Evolutionary conservation across 2,888 invertebrate genomes (phyloP).

Genomic region (Mayetiola destructor): DNA sequence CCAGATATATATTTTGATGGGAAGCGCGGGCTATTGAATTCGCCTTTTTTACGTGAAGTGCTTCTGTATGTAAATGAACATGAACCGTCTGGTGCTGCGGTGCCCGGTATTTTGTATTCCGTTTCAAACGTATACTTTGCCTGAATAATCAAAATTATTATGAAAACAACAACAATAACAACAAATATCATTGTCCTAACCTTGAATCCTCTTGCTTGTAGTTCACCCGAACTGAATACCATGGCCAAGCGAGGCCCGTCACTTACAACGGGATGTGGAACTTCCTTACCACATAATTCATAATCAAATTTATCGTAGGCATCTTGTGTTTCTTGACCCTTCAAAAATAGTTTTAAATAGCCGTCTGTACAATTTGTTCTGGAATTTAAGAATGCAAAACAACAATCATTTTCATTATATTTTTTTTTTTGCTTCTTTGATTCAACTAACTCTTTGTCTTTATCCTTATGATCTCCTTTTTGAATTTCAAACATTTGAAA

Average conservation of each 20-base stretch:
- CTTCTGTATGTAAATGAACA: conserved; percentile 87
- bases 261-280: conserved; percentile 69
- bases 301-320: conserved; percentile 88
- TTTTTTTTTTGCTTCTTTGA: too few species aligned
- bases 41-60: conserved; percentile 71
- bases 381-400: conserved; percentile 13
- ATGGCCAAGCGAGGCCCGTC: conserved; percentile 87
- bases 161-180: neutral
- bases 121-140: conserved; percentile 39
- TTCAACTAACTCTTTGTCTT: conserved; percentile 67
- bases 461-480: conserved; percentile 48
- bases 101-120: conserved; percentile 90
- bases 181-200: conserved; percentile 25
- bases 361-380: conserved; percentile 68
- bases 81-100: conserved; percentile 79
- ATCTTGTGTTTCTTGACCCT: conserved; percentile 83
- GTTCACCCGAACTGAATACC: conserved; percentile 87
- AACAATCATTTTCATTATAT: neutral
- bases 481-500: conserved; percentile 86
- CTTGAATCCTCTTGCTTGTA: conserved; percentile 82
- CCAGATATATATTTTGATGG: conserved; percentile 67
- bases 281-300: conserved; percentile 73
- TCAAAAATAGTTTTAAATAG: conserved; percentile 77
- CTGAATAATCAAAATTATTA: conserved; percentile 22
- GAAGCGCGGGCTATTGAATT: conserved; percentile 91